Conservation (phyloP, 2,113 vertebrate species). For the Muntiacus muntjak region DNA sequence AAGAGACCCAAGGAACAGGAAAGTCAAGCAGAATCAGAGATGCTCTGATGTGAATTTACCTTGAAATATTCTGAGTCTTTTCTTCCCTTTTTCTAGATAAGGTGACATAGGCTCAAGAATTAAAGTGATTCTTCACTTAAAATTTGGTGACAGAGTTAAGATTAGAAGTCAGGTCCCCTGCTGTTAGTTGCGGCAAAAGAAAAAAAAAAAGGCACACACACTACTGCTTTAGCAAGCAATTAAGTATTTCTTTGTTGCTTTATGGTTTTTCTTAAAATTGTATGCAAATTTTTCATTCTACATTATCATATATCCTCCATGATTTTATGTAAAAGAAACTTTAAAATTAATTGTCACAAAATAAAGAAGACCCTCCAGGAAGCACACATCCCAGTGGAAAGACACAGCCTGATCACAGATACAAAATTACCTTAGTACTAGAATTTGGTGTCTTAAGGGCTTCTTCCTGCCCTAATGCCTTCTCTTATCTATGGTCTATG, state of each 20-base stretch:
- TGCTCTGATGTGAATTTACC: no score
- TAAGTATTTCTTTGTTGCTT: neutral
- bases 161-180: neutral
- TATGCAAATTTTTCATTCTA: neutral
- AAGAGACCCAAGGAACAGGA: neutral
- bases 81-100: neutral
- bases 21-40: neutral
- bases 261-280: neutral
- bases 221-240: no score
- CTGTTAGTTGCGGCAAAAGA: neutral
- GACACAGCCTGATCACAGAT: neutral
- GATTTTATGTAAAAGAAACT: neutral
- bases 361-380: neutral
- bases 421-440: neutral
- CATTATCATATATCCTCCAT: neutral
- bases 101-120: neutral
- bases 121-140: neutral
- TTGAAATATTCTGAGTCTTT: neutral
- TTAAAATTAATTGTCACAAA: neutral
- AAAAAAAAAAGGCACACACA: neutral
- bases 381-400: neutral
- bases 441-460: neutral
- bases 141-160: neutral
- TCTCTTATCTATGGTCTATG: neutral
- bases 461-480: neutral